Percentiles rank a stretch among this genome's conserved stretches.
Evolutionary conservation across 30 jellyfish, hydroid and myxozoan species (phyloP).

Genomic region (Nemopilema nomurai): DNA sequence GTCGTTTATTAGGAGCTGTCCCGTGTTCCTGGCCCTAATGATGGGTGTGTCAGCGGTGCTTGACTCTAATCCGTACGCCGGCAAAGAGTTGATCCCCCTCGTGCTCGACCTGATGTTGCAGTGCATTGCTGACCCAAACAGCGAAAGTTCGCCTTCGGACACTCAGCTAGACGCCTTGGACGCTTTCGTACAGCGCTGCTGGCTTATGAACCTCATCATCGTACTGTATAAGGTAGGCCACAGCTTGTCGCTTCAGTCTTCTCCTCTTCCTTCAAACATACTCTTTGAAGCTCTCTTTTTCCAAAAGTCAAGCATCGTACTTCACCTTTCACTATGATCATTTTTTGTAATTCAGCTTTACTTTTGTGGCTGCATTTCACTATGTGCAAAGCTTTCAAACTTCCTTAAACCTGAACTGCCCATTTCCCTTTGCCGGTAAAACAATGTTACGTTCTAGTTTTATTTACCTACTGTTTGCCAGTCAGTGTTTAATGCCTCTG

Average conservation of each 20-base stretch:
- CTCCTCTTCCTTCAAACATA: too few species aligned
- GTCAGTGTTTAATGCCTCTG: too few species aligned
- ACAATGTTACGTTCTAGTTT: too few species aligned
- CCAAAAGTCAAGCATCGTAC: too few species aligned
- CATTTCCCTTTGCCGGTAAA: neutral
- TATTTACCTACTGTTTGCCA: too few species aligned
- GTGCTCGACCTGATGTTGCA: constrained; percentile 64
- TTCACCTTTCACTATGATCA: too few species aligned
- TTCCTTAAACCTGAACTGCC: neutral
- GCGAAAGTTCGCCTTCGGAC: constrained; percentile 1
- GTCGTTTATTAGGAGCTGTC: constrained; percentile 21
- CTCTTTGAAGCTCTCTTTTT: too few species aligned
- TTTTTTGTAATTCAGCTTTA: too few species aligned
- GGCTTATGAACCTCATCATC: constrained; percentile 84
- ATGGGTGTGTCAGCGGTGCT: constrained; percentile 52
- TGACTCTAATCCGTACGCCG: constrained; percentile 68
- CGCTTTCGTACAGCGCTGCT: constrained; percentile 73
- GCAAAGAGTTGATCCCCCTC: constrained; percentile 71
- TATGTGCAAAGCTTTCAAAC: too few species aligned
- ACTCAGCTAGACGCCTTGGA: constrained; percentile 48
- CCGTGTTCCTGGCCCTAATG: constrained; percentile 63
- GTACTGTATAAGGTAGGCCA: constrained; percentile 95
- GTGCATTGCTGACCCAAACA: constrained; percentile 46
- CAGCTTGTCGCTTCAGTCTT: too few species aligned
- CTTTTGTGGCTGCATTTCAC: too few species aligned